phyloP scores from a whole-genome alignment of 64 coral and sea anemone genomes.

The Montipora sp. region DNA sequence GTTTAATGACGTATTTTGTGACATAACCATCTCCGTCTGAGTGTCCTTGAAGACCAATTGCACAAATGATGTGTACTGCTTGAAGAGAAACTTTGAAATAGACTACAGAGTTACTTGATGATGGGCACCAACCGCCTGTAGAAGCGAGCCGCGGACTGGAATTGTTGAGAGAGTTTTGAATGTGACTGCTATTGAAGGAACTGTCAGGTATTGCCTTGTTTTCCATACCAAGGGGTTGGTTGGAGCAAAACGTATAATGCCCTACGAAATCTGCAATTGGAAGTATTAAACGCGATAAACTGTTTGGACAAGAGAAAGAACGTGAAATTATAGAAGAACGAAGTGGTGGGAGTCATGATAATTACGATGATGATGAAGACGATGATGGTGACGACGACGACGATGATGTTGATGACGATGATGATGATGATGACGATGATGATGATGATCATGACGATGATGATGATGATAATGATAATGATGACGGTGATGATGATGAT shows the following conservation, averaged over 20 bases:
- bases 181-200: not conserved
- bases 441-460: too few relatives aligned
- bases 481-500: too few relatives aligned
- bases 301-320: not conserved
- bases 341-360: too few relatives aligned
- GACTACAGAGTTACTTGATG: not conserved
- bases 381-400: too few relatives aligned
- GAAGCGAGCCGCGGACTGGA: not conserved
- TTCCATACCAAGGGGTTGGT: not conserved
- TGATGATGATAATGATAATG: too few relatives aligned
- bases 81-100: not conserved
- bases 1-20: not conserved
- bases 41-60: conserved; percentile 13
- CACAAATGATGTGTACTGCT: conserved; percentile 3
- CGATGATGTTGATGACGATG: too few relatives aligned
- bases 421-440: too few relatives aligned
- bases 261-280: not conserved
- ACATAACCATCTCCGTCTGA: not conserved
- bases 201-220: conserved; percentile 31
- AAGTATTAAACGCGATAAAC: too few relatives aligned
- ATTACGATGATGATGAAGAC: too few relatives aligned
- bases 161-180: not conserved
- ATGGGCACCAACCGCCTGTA: not conserved
- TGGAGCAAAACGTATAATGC: not conserved
- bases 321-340: not conserved